Evolutionary conservation across 2,113 vertebrate species (phyloP).

Genomic region (Pluvianellus socialis): DNA sequence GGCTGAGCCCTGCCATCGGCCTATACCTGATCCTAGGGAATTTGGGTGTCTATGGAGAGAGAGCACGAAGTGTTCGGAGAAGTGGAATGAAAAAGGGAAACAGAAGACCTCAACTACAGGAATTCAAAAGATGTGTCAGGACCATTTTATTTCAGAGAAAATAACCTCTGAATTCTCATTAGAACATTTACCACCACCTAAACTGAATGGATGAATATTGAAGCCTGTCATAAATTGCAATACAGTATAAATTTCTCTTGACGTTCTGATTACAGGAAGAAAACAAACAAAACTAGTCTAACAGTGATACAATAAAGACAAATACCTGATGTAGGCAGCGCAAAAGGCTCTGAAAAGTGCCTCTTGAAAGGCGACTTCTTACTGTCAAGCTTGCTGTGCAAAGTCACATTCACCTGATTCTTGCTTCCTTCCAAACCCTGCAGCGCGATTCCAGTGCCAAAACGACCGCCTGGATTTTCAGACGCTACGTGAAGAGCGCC

Average conservation of each 20-base stretch:
- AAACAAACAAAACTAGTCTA: not conserved
- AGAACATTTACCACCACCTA: not conserved
- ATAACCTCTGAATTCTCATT: not conserved
- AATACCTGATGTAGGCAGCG: conserved; percentile 80
- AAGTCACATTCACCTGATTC: conserved; percentile 17
- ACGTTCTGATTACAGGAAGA: not conserved
- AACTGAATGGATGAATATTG: not conserved
- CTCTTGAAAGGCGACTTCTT: conserved; percentile 78
- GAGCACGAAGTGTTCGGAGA: not conserved
- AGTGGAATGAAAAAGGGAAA: not conserved
- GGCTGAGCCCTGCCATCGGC: not conserved
- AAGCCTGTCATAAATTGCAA: not conserved
- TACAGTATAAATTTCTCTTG: not conserved
- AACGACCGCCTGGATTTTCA: conserved; percentile 1
- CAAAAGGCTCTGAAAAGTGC: conserved; percentile 77
- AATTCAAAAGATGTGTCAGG: not conserved
- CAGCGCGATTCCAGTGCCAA: conserved; percentile 16
- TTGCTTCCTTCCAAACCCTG: conserved; percentile 48
- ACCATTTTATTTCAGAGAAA: not conserved
- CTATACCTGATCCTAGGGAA: not conserved
- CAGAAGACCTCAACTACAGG: not conserved
- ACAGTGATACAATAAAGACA: not conserved
- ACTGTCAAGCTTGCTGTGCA: conserved; percentile 9
- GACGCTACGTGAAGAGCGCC: not conserved
- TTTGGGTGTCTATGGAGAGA: not conserved